phyloP scores from a whole-genome alignment of 1,140 invertebrate species.

The Ceratosolen solmsi region DNA sequence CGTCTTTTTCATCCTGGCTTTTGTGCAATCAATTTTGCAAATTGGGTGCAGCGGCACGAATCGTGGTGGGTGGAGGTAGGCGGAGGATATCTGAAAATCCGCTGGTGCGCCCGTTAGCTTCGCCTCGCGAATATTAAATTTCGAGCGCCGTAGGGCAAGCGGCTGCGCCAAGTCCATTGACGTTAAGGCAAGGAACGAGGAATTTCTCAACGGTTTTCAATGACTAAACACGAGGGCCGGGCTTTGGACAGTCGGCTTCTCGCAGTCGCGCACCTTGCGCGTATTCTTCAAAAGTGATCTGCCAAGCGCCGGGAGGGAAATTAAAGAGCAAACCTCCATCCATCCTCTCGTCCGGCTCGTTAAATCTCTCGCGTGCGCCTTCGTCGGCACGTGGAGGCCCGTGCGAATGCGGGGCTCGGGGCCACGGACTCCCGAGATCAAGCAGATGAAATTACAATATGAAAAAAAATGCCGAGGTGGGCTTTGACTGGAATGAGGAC shows the following conservation, averaged over 20 bases:
- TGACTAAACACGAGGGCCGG: slow-evolving; percentile 24
- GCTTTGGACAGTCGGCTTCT: background rate
- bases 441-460: slow-evolving; percentile 27
- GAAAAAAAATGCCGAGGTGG: slow-evolving; percentile 10
- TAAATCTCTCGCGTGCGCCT: background rate
- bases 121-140: slow-evolving; percentile 46
- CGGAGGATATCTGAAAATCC: slow-evolving; percentile 40
- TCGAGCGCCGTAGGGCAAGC: background rate
- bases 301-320: background rate
- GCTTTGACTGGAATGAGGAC: background rate
- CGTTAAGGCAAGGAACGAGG: slow-evolving; percentile 28
- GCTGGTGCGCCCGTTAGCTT: background rate
- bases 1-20: background rate
- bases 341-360: background rate
- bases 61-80: background rate
- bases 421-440: slow-evolving; percentile 1
- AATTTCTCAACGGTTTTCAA: slow-evolving; percentile 49
- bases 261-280: background rate
- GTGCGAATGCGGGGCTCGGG: background rate
- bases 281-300: background rate
- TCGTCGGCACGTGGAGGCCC: background rate
- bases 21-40: slow-evolving; percentile 50
- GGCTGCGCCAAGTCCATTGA: slow-evolving; percentile 38
- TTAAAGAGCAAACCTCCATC: background rate
- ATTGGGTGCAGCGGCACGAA: slow-evolving; percentile 18